Base-by-base conservation (phyloP, 1,140 invertebrate species). In the Diuraphis noxia region DNA sequence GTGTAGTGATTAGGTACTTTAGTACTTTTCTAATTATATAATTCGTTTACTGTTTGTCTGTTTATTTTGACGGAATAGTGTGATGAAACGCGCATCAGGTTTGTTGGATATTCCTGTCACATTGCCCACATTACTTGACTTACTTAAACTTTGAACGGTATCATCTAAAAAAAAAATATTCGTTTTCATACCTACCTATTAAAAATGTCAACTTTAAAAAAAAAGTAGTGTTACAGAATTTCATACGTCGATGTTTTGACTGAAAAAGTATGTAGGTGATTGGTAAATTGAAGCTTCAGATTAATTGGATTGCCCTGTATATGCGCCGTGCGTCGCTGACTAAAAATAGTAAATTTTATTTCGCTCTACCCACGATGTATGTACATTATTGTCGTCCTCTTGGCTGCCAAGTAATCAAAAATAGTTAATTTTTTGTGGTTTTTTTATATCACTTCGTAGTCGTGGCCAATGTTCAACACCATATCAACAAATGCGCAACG, bases 401-500 rank as follows among this genome's bases (percentile, higher is more conserved):
- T 34, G 34, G 82, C 19, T 85, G 82, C 82, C 82, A 85, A 85
- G 30, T 34, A n/a, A 30, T 30, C 43, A 85, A 43, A 85, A 85
- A 85, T 85, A 85, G 82, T 34, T 34, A 7, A 46, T 85, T 43
- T 43, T 8, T 34, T 34, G 13, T 46, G 13, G 46, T 43, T 43
- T 85, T 43, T 46, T 46, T 34, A 46, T 85, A 34, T 34, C 6
- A 34, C 79, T 25, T 40, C 4, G 9, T 81, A 23, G 23, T 10
- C n/a, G 41, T 85, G 82, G 82, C 82, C 46, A 46, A 85, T 34
- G 40, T 85, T 85, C 82, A 85, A 85, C n/a, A 34, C 38, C 38
- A 81, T 84, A 43, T 84, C 38, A 84, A 41, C 81, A 40, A 40
- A 41, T 43, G 40, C 40, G 30, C 30, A n/a, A 84, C 81, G 40